Evolutionary conservation across 2,888 invertebrate genomes (phyloP), one percentile per base, ranked within the genome.

Genomic region (Drosophila ezoana): DNA sequence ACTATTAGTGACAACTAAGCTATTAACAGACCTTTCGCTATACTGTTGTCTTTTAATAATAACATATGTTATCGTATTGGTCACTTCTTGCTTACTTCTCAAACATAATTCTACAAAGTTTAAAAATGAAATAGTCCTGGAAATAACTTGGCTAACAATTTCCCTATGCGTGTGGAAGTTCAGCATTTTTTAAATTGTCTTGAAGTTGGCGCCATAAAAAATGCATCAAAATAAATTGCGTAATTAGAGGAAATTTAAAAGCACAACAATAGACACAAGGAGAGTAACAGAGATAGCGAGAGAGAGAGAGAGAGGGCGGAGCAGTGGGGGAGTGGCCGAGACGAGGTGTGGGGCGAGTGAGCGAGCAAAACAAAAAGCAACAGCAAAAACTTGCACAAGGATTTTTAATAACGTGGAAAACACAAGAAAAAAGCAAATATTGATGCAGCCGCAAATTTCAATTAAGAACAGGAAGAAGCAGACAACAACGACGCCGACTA

Each of bases 361-460:
- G 44, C 58, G 51, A 65, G 57, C 63, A 75, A 74, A 84, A 75
- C 64, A 70, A 68, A 70, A 73, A 71, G 61, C 59, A 77, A 75
- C 57, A 80, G 51, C 59, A 76, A 89, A 87, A 89, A 78, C 82
- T 89, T 89, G 82, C 71, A 82, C 87, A 79, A 86, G 81, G 83
- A 76, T 89, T 89, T 89, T 89, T 89, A 89, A 89, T 89, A 90
- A 90, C 86, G 89, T 90, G 80, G 79, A 87, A 85, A 89, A 89
- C 71, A 87, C 83, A 88, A 89, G 86, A 90, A 90, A 89, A 87
- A 81, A 77, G 86, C 83, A 90, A 89, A 89, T 90, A 90, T 89
- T 89, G 90, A 89, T 90, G 89, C 89, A 90, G 89, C 87, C 90
- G 90, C 90, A 90, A 90, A 90, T 90, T 90, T 89, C 90, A 90